A percentile compares a stretch with the other conserved stretches of the same genome.
Conservation (phyloP, 2,797 vertebrate species). For the Staurois parvus region DNA sequence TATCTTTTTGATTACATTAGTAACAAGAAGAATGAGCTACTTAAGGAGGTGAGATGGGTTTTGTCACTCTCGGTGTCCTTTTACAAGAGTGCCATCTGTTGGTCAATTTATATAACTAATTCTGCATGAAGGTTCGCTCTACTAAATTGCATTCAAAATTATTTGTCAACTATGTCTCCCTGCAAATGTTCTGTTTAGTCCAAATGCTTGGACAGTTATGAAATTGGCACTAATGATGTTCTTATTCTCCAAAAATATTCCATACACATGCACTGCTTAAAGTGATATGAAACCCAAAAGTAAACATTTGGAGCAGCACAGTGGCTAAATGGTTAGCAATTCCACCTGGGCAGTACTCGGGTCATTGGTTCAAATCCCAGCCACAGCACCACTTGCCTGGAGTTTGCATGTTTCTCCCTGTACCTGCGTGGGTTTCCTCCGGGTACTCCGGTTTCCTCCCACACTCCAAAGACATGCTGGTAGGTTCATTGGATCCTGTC, state of each 20-base stretch:
- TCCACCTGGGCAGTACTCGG: no score
- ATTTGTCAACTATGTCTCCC: neutral
- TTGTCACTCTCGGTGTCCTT: slow-evolving; percentile 71
- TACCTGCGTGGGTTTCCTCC: no score
- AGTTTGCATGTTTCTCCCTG: no score
- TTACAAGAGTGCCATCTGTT: slow-evolving; percentile 92
- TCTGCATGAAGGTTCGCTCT: neutral
- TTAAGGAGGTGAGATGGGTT: slow-evolving; percentile 23
- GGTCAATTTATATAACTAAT: slow-evolving; percentile 67
- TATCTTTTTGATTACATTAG: slow-evolving; percentile 52
- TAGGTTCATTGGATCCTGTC: no score
- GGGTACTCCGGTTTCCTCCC: no score
- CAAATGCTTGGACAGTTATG: neutral
- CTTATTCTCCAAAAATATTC: neutral
- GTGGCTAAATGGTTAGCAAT: no score
- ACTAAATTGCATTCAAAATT: neutral
- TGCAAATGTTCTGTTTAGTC: neutral
- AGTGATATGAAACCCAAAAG: no score
- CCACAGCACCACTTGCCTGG: no score
- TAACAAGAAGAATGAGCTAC: slow-evolving; percentile 35
- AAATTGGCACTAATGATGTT: neutral
- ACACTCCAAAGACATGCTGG: no score
- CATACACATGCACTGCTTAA: no score
- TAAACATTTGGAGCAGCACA: no score
- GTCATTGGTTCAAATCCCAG: no score